Evolutionary conservation across 2,113 vertebrate species (phyloP).

Genomic region (Oreotrochilus melanogaster): DNA sequence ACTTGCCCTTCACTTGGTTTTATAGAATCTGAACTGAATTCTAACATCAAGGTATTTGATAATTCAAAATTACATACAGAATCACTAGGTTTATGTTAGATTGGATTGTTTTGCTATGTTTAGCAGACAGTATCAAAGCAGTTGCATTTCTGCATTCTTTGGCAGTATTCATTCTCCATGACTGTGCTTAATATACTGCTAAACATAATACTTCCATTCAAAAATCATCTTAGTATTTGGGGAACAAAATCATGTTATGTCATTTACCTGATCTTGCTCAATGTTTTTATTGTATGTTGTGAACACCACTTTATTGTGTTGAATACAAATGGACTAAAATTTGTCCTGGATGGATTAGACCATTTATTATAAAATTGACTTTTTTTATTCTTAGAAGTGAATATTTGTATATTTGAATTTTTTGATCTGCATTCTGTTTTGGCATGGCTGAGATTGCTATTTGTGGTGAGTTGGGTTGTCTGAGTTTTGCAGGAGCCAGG

Average conservation of each 20-base stretch:
- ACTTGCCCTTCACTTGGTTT: neutral
- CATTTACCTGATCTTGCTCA: conserved; percentile 1
- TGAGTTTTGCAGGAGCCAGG: neutral
- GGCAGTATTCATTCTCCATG: neutral
- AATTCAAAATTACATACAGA: conserved; percentile 8
- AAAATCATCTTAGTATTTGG: neutral
- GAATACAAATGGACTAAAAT: conserved; percentile 4
- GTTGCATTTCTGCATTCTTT: neutral
- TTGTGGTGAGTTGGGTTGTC: neutral
- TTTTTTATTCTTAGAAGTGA: neutral
- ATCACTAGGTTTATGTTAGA: neutral
- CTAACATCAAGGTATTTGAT: neutral
- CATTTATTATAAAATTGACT: conserved; percentile 40
- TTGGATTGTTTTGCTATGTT: neutral
- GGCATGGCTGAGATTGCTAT: neutral
- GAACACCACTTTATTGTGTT: neutral
- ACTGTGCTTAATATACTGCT: neutral
- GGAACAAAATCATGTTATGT: neutral
- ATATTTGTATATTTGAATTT: neutral
- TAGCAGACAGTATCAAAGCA: neutral
- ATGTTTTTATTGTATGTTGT: neutral
- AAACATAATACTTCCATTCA: neutral
- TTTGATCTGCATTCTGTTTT: neutral
- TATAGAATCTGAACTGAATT: conserved; percentile 9
- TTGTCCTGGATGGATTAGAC: neutral